Evolutionary conservation across 2,888 invertebrate species (phyloP).

Genomic region (Euzetes globulus): DNA sequence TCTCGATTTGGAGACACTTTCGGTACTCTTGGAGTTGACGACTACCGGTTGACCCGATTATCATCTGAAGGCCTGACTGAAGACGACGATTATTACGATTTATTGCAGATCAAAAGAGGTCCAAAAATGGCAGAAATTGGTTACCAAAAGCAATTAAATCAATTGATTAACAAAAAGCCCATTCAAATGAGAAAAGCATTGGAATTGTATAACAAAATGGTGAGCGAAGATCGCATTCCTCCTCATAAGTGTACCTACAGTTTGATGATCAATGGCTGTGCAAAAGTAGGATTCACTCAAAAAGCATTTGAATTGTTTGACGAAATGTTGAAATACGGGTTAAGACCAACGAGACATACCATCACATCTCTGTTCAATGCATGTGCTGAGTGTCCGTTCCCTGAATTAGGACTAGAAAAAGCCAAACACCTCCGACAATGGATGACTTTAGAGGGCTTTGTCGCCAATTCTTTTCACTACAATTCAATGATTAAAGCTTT

Average conservation of each 20-base stretch:
- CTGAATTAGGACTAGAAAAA: slow-evolving; percentile 60
- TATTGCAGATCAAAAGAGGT: slow-evolving; percentile 28
- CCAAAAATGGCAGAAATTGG: neutral
- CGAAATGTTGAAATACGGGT: slow-evolving; percentile 44
- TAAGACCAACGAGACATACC: slow-evolving; percentile 62
- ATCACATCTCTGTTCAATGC: slow-evolving; percentile 82
- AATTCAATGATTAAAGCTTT: slow-evolving; percentile 87
- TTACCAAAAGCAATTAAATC: slow-evolving; percentile 25
- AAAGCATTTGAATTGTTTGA: slow-evolving; percentile 76
- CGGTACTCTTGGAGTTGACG: neutral
- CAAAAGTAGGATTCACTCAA: slow-evolving; percentile 70
- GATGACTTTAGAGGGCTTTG: slow-evolving; percentile 61
- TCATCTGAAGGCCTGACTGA: slow-evolving; percentile 21
- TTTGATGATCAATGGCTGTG: slow-evolving; percentile 73
- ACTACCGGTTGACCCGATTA: neutral
- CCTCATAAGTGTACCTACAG: slow-evolving; percentile 68
- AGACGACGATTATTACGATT: slow-evolving; percentile 36
- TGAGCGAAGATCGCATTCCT: slow-evolving; percentile 63
- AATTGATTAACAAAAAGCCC: slow-evolving; percentile 24
- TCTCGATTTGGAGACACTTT: neutral
- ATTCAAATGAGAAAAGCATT: slow-evolving; percentile 60
- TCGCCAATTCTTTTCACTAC: slow-evolving; percentile 66
- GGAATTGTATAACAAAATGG: slow-evolving; percentile 66
- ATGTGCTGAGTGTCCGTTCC: slow-evolving; percentile 66
- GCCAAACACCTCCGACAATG: slow-evolving; percentile 60